Evolutionary conservation across 2,888 invertebrate genomes (phyloP), one percentile per base, ranked within the genome.

Genomic region (Alitta virens): DNA sequence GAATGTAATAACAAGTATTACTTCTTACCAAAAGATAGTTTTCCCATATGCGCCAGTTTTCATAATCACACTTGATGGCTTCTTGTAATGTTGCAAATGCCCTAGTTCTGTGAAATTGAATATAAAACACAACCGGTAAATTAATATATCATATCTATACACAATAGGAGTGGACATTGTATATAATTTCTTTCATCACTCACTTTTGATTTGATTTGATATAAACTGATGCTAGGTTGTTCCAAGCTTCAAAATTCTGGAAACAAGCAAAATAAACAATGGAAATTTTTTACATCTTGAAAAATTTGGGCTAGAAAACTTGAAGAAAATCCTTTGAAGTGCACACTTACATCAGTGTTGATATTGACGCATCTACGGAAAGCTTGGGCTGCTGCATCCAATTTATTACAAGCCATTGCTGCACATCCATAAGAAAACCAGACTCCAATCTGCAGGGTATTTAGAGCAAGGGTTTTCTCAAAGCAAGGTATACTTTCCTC

Each of bases 21-120:
- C n/a, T 21, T 67, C 78, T 71, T 65, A 82, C 80, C 67, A 91
- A 83, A 83, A 98, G 86, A 61, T 91, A 89, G 83, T 98, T 99
- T 79, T 97, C 96, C 98, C 98, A 98, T 26, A 91, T 86, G 85
- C 90, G 89, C 94, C 96, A 96, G 74, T 94, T 92, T 51, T 85
- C 85, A 78, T 89, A 95, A 83, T 93, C 94, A 81, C 91, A 95
- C 78, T 91, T 90, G 1, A 96, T 82, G 0, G 98, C 91, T 82
- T 98, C 96, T 74, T 90, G 87, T 25, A 96, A 83, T 2, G 92
- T 89, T 59, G 88, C 86, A 83, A 92, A 91, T 0, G 96, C 97
- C 62, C 91, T 75, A 27, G 70, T 68, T 64, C 80, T 81, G 68
- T 1, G 68, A 65, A 51, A 23, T 7, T 33, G 12, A 33, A 33